These are phyloP conservation scores for Dione juno DNA, from an alignment of 2,888 invertebrate species.

Conservation along the genomic window DNA sequence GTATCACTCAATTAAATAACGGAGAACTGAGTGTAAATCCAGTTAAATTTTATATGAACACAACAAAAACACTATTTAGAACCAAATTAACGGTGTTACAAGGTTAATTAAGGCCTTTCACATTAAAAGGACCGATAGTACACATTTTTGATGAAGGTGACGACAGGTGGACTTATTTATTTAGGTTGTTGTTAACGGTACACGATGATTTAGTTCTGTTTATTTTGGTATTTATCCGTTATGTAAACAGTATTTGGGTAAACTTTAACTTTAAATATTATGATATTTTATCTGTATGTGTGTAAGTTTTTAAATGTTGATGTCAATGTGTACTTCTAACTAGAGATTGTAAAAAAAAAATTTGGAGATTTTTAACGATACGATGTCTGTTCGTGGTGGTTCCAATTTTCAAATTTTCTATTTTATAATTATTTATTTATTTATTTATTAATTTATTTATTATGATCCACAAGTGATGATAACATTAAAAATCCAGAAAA, in stretches of 20 bases:
- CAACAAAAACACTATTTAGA: not conserved
- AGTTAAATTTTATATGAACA: not conserved
- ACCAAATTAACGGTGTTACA: not conserved
- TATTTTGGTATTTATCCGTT: constrained; percentile 23
- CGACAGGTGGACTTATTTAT: constrained; percentile 30
- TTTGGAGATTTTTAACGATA: too few species aligned
- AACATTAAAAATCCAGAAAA: too few species aligned
- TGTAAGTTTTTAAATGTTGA: not conserved
- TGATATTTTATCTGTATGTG: not conserved
- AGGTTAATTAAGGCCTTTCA: not conserved
- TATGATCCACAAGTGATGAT: too few species aligned
- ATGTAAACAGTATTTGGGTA: constrained; percentile 20
- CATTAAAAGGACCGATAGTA: constrained; percentile 11
- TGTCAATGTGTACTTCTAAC: not conserved
- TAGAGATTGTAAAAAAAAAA: not conserved
- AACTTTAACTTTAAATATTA: constrained; percentile 17
- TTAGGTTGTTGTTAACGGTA: constrained; percentile 17
- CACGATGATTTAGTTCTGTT: constrained; percentile 21
- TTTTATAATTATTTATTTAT: too few species aligned
- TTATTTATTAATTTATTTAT: too few species aligned
- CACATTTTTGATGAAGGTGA: constrained; percentile 21
- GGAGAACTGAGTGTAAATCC: not conserved
- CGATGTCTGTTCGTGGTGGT: too few species aligned
- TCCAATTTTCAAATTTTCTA: too few species aligned
- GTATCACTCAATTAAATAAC: not conserved